phyloP scores from a whole-genome alignment of 2,797 vertebrate genomes.

The Phalanger gymnotis region DNA sequence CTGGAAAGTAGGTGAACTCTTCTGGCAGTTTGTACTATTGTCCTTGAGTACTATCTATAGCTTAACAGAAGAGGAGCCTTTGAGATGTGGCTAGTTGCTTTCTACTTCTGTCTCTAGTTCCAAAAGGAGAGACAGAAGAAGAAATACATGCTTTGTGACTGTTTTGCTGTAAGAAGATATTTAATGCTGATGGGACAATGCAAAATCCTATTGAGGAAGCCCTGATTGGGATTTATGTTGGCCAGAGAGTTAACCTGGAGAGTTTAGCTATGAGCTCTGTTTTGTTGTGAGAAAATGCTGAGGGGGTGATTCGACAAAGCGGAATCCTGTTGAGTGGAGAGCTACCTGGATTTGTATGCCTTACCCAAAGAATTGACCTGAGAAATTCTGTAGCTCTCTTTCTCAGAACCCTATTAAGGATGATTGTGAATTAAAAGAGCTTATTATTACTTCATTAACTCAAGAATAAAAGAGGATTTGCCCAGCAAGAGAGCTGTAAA shows the following conservation, averaged over 20 bases:
- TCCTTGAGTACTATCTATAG: not conserved
- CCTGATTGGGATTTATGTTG: not conserved
- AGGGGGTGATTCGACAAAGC: not conserved
- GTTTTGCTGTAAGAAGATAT: not conserved
- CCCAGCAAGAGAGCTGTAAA: not conserved
- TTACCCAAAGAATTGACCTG: not conserved
- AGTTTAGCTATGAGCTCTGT: not conserved
- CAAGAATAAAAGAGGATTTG: not conserved
- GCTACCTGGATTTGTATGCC: not conserved
- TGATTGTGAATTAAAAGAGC: not conserved
- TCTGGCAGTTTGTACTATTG: not conserved
- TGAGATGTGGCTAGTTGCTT: not conserved
- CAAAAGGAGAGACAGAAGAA: not conserved
- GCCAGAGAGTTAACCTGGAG: not conserved
- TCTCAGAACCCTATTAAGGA: not conserved
- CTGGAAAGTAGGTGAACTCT: not conserved
- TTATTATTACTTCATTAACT: not conserved
- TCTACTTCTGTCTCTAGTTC: not conserved
- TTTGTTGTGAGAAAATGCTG: not conserved
- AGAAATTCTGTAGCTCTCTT: not conserved
- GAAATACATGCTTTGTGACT: not conserved
- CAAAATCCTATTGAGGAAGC: not conserved
- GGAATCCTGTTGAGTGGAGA: not conserved
- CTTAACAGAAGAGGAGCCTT: not conserved
- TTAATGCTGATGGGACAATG: not conserved